Evolutionary conservation across 2,888 invertebrate genomes (phyloP), one percentile per base, ranked within the genome.

Genomic region (Aphrophora alni): DNA sequence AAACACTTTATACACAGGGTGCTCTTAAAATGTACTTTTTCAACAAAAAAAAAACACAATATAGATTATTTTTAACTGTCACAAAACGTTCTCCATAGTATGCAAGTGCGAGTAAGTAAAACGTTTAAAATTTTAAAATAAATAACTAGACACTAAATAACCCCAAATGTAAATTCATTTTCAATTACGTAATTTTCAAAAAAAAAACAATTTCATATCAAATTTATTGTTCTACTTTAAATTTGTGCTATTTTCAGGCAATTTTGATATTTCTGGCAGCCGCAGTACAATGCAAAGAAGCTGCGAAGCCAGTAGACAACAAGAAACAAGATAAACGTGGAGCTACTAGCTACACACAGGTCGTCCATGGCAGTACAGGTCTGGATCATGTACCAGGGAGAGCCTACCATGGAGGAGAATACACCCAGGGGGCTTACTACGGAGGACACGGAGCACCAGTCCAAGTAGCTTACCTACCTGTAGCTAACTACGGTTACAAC

Each of bases 281-380:
- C 82, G 88, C 88, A 85, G 88, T 88, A 82, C 86, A 84, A 76
- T 87, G 86, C 77, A 85, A 86, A 80, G 85, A 86, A 70, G 88
- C 87, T 10, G 69, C 83, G 77, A 85, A 85, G 84, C 75, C 81
- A 24, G 81, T 71, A 17, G 84, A 81, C 0, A 83, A 83, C 44
- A 83, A 84, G 82, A 85, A 85, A 80, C 89, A 89, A 86, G 88
- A 88, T 85, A 89, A 89, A 87, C 88, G 90, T 85, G 89, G 89
- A 85, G 89, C 88, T 76, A 87, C 84, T 26, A 84, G 85, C 70
- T 84, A 82, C 83, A 85, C 87, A 14, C 84, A 86, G 59, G 84
- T 83, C 28, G 85, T 85, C 33, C 85, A 85, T 80, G 86, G 83
- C 84, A 59, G 59, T 8, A 59, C 59, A n/a, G 59, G 59, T 5